Percentiles rank a stretch among this genome's conserved stretches.
phyloP scores from a whole-genome alignment of 2,888 invertebrate species.

The Caenorhabditis uteleia region DNA sequence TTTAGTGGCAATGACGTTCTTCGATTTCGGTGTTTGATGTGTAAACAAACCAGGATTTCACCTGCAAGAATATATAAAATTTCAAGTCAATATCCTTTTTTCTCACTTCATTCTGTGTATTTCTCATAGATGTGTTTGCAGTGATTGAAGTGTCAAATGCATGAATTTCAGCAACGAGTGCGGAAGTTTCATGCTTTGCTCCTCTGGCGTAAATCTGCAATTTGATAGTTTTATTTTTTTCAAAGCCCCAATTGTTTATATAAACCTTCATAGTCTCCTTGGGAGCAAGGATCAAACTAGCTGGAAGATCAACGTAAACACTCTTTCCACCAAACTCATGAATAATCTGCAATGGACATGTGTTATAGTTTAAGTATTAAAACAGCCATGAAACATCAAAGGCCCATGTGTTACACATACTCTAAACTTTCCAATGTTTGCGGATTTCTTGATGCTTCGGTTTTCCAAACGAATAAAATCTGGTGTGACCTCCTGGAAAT shows the following conservation, averaged over 20 bases:
- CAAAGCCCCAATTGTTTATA: too few relatives aligned
- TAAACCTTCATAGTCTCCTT: conserved; percentile 34
- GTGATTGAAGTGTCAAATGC: conserved; percentile 24
- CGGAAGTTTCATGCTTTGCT: conserved; percentile 4
- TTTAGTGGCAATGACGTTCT: conserved; percentile 19
- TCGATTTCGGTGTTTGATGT: conserved; percentile 32
- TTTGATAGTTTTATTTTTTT: too few relatives aligned
- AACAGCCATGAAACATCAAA: too few relatives aligned
- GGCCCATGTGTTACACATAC: too few relatives aligned
- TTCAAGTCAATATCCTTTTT: background rate
- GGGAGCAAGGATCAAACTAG: conserved; percentile 28
- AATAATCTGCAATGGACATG: too few relatives aligned
- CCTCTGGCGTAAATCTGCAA: conserved; percentile 25
- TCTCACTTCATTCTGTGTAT: conserved; percentile 22
- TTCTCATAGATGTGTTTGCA: conserved; percentile 30
- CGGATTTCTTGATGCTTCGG: conserved; percentile 26
- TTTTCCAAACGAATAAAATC: conserved; percentile 26
- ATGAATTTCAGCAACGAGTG: conserved; percentile 24
- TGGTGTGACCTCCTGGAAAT: conserved; percentile 33
- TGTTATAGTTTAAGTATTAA: too few relatives aligned
- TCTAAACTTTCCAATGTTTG: conserved; percentile 23
- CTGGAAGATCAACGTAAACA: conserved; percentile 31
- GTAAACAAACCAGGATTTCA: conserved; percentile 39
- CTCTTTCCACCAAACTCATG: conserved; percentile 24
- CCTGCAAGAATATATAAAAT: conserved; percentile 19